A percentile compares a stretch with the other conserved stretches of the same genome.
These are phyloP conservation scores for Xenopus tropicalis DNA, from an alignment of 2,113 vertebrate genomes.

Conservation along the genomic window DNA sequence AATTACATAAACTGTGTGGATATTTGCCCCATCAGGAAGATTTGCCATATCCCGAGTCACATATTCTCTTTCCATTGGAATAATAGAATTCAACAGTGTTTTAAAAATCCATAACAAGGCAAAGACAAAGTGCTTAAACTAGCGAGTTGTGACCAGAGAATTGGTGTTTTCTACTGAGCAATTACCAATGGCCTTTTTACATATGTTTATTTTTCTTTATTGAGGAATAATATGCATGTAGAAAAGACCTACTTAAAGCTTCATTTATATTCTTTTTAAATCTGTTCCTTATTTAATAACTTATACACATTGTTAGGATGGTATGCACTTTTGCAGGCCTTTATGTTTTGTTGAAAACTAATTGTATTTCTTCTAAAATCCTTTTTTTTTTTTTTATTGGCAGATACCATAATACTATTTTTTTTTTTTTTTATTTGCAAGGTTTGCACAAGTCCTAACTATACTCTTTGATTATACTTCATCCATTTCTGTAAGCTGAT, in stretches of 20 bases:
- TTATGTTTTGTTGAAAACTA: slow-evolving; percentile 77
- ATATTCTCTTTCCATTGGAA: slow-evolving; percentile 70
- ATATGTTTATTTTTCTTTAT: slow-evolving; percentile 62
- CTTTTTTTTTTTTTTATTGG: slow-evolving; percentile 64
- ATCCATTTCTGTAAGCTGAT: slow-evolving; percentile 71
- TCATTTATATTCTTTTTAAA: slow-evolving; percentile 84
- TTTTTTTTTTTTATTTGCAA: slow-evolving; percentile 75
- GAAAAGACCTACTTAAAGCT: slow-evolving; percentile 78
- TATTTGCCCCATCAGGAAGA: slow-evolving; percentile 70
- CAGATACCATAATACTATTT: slow-evolving; percentile 58
- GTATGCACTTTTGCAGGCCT: slow-evolving; percentile 73
- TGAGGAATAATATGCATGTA: slow-evolving; percentile 81
- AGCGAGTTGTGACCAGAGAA: slow-evolving; percentile 77
- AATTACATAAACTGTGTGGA: slow-evolving; percentile 70
- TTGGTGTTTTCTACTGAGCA: slow-evolving; percentile 80
- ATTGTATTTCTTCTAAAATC: slow-evolving; percentile 69
- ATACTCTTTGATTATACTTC: slow-evolving; percentile 75
- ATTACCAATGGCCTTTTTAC: slow-evolving; percentile 82
- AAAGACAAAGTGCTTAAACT: slow-evolving; percentile 79
- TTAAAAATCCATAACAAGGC: slow-evolving; percentile 71
- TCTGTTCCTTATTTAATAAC: slow-evolving; percentile 87
- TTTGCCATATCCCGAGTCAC: slow-evolving; percentile 76
- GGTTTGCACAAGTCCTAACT: slow-evolving; percentile 70
- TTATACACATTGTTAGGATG: slow-evolving; percentile 80
- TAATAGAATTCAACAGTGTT: slow-evolving; percentile 78